These are phyloP conservation scores for Parapsyche elsis DNA, from an alignment of 1,140 invertebrate genomes.

Conservation along the genomic window DNA sequence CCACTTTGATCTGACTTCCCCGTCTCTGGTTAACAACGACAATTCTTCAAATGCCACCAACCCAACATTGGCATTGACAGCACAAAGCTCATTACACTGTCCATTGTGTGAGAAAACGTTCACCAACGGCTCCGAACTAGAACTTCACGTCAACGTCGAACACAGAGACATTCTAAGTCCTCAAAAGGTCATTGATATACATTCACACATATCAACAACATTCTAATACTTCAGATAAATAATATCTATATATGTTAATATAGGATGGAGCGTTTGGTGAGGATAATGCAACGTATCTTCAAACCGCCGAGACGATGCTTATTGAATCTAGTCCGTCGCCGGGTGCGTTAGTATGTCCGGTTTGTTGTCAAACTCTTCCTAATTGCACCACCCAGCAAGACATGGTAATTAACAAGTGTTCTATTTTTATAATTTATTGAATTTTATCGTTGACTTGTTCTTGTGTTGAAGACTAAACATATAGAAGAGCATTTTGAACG, in stretches of 20 bases:
- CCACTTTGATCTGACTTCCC: slow-evolving; percentile 87
- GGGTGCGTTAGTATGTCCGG: slow-evolving; percentile 63
- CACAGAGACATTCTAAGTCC: slow-evolving; percentile 71
- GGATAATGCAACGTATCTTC: slow-evolving; percentile 48
- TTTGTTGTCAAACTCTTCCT: slow-evolving; percentile 65
- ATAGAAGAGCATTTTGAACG: slow-evolving; percentile 77
- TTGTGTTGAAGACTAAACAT: slow-evolving; percentile 68
- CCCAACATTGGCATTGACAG: slow-evolving; percentile 63
- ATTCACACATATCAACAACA: neutral
- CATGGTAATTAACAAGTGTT: slow-evolving; percentile 58
- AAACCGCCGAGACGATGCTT: slow-evolving; percentile 61
- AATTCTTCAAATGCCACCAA: slow-evolving; percentile 57
- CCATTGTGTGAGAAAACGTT: slow-evolving; percentile 81
- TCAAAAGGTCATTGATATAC: slow-evolving; percentile 58
- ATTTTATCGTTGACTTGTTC: neutral
- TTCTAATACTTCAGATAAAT: no score
- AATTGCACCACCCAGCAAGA: slow-evolving; percentile 63
- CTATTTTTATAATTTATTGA: neutral
- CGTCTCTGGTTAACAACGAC: slow-evolving; percentile 58
- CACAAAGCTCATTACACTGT: slow-evolving; percentile 68
- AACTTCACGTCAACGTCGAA: slow-evolving; percentile 87
- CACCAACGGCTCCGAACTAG: slow-evolving; percentile 79
- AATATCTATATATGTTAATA: neutral
- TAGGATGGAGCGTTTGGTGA: slow-evolving; percentile 50
- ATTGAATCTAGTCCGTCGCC: slow-evolving; percentile 65